phyloP scores from a whole-genome alignment of 1,140 invertebrate genomes.

The Brachionus koreanus region DNA sequence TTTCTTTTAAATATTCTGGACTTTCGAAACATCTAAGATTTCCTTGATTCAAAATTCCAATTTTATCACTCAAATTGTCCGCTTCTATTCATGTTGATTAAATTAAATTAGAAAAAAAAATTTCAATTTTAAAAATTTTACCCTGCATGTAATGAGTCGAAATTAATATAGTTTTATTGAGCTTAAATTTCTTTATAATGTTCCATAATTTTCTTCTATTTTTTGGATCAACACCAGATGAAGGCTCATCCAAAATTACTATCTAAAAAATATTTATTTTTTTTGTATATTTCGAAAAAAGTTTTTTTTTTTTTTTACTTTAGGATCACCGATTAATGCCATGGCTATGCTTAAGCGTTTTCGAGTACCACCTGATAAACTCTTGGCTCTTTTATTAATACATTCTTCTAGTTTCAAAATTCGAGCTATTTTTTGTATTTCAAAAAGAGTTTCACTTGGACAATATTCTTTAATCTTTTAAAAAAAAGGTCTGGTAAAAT shows the following conservation, averaged over 20 bases:
- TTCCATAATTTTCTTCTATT: constrained; percentile 46
- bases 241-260: constrained; percentile 48
- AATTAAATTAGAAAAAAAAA: not conserved
- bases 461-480: not conserved
- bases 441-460: not conserved
- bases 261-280: constrained; percentile 45
- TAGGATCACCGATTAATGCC: constrained; percentile 22
- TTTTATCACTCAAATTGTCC: constrained; percentile 67
- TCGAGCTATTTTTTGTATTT: not conserved
- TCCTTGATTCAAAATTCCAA: constrained; percentile 68
- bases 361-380: constrained; percentile 50
- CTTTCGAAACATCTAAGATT: constrained; percentile 65
- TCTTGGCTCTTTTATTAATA: constrained; percentile 58
- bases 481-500: not conserved
- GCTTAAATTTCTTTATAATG: constrained; percentile 42
- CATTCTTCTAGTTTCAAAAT: not conserved
- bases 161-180: constrained; percentile 12
- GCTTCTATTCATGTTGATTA: constrained; percentile 59
- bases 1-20: constrained; percentile 65
- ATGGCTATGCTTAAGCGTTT: not conserved
- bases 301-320: not conserved
- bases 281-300: not conserved
- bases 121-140: not conserved
- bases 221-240: constrained; percentile 46
- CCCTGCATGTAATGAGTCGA: constrained; percentile 45